Evolutionary conservation across 2,797 vertebrate genomes (phyloP).

Genomic region (Australoheros facetus): DNA sequence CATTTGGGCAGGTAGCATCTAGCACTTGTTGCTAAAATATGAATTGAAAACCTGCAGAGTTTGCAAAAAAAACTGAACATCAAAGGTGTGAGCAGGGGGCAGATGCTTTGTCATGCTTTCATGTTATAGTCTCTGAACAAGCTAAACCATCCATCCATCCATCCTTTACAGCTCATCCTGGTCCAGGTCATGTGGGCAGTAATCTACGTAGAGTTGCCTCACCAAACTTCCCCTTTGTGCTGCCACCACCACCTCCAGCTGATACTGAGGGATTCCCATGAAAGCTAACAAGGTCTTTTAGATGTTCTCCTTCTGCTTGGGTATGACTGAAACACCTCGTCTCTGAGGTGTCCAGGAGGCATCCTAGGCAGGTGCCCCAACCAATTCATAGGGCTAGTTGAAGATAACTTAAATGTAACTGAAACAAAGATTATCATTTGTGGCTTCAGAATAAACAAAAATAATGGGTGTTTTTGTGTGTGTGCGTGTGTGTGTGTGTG

Average conservation of each 20-base stretch:
- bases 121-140: background rate
- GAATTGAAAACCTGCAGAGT: background rate
- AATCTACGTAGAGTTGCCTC: no score
- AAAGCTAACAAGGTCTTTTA: background rate
- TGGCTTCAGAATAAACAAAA: background rate
- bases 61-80: background rate
- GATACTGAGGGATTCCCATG: no score
- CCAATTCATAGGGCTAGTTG: background rate
- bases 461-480: background rate
- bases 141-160: background rate
- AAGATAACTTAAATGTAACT: background rate
- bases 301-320: background rate
- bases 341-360: no score
- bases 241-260: no score
- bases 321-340: background rate
- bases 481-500: no score
- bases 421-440: no score
- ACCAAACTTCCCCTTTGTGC: no score
- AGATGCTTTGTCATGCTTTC: background rate
- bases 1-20: background rate
- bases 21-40: background rate
- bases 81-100: background rate
- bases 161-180: no score
- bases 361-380: no score
- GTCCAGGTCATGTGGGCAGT: no score